phyloP scores from a whole-genome alignment of 2,113 vertebrate genomes.

The Sinocyclocheilus maitianheensis region DNA sequence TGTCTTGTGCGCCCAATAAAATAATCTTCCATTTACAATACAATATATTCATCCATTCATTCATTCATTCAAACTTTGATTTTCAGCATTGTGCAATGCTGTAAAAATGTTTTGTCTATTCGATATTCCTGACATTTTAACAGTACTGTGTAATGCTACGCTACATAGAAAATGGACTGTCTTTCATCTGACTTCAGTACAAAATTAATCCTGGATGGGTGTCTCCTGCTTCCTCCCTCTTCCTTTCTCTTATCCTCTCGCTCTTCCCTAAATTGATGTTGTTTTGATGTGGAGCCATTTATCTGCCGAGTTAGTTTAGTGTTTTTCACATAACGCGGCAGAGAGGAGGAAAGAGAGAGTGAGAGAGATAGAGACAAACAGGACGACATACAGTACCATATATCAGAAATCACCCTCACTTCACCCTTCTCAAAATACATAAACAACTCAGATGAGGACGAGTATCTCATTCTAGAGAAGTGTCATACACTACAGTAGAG shows the following conservation, averaged over 20 bases:
- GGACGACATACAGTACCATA: neutral
- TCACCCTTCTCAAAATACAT: neutral
- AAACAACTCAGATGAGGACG: neutral
- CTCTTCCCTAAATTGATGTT: neutral
- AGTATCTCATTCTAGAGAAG: neutral
- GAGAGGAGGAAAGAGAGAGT: neutral
- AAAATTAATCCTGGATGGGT: neutral
- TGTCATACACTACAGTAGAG: conserved; percentile 29
- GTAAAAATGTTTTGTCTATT: neutral
- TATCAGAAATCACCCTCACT: conserved; percentile 7
- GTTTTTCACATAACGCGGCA: neutral
- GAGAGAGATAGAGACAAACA: neutral
- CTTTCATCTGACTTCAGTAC: neutral
- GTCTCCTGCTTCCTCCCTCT: neutral
- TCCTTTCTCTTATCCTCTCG: neutral
- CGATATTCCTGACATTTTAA: neutral
- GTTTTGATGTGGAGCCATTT: conserved; percentile 26
- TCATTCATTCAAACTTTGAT: neutral
- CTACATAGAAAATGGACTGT: neutral
- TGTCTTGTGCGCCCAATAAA: neutral
- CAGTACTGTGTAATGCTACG: neutral
- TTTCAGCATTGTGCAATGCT: neutral
- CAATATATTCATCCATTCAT: no score
- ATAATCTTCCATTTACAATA: neutral
- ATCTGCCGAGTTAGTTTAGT: conserved; percentile 11